Base-by-base conservation (phyloP, 2,797 vertebrate genomes). In the Tympanoctomys barrerae region DNA sequence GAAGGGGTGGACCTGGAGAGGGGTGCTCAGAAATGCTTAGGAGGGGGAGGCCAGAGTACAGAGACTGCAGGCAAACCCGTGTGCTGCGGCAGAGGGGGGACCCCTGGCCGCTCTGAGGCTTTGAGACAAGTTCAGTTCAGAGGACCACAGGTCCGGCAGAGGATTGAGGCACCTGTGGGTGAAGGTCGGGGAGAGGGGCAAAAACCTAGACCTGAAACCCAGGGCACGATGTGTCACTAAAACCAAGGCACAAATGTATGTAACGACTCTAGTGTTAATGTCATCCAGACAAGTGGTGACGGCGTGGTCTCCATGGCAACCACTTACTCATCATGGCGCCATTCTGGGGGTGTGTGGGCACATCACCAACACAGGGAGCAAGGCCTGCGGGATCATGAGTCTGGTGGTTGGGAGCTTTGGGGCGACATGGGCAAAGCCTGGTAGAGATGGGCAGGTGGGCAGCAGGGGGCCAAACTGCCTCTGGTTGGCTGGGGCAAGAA, bases 311-410 rank as follows among this genome's bases (percentile, higher is more conserved):
- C 22, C 39, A 46, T 3, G 11, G 85, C 22, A 28, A 88, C 68
- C 54, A 0, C 5, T 19, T 33, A 9, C 10, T 19, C 9, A 2
- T n/a, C 14, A 3, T 1, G 12, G 11, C 5, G 61, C 0, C 3
- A 10, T 8, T 61, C 46, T 28, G 1, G 31, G 33, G 26, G 49
- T 12, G 31, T 61, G 2, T 18, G 14, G 3, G 21, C 33, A 13
- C 42, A 7, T 21, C 33, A 7, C 31, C 6, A 0, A 11, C 22
- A 8, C 2, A 16, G 59, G 28, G 49, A n/a, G 11, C 2, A 11
- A 22, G 49, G 52, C 9, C 49, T 61, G 33, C 18, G 4, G 52
- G 36, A 52, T 24, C 24, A 26, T 36, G 71, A 24, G n/a, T 13
- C 11, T 42, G 36, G 42, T 16, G 19, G 77, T 33, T 2, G 7